Conservation (phyloP, 2,797 vertebrate genomes). For the Hirundo rustica region DNA sequence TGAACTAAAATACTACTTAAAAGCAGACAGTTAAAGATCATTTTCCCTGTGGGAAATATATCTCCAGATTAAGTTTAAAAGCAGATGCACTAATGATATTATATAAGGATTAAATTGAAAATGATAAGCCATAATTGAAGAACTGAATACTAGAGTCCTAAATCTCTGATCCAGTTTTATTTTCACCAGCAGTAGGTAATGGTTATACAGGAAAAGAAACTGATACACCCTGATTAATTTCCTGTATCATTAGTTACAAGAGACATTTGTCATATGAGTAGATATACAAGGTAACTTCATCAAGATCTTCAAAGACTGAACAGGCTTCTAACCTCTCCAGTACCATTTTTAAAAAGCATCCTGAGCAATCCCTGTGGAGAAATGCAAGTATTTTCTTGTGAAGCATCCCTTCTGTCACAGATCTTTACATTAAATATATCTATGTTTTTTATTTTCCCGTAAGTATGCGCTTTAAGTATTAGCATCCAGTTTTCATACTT, state of each 20-base stretch:
- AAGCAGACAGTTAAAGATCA: background rate
- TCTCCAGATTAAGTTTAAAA: conserved; percentile 14
- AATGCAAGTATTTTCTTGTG: background rate
- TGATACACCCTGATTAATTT: background rate
- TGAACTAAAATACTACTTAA: background rate
- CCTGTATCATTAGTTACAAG: background rate
- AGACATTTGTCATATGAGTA: background rate
- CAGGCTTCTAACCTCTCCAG: background rate
- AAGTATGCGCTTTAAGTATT: background rate
- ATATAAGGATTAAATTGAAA: background rate
- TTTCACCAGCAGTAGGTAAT: background rate
- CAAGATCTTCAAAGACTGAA: background rate
- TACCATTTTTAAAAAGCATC: background rate
- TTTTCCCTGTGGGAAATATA: background rate
- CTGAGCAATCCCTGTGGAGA: background rate
- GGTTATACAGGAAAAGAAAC: background rate
- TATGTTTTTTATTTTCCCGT: background rate
- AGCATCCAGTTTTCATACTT: background rate
- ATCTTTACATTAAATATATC: background rate
- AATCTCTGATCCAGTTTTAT: background rate
- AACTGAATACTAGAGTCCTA: background rate
- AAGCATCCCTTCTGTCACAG: background rate
- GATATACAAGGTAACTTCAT: background rate
- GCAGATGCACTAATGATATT: conserved; percentile 1
- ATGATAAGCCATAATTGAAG: background rate